Evolutionary conservation across 1,140 invertebrate genomes (phyloP), one percentile per base, ranked within the genome.

Genomic region (Papilio helenus): DNA sequence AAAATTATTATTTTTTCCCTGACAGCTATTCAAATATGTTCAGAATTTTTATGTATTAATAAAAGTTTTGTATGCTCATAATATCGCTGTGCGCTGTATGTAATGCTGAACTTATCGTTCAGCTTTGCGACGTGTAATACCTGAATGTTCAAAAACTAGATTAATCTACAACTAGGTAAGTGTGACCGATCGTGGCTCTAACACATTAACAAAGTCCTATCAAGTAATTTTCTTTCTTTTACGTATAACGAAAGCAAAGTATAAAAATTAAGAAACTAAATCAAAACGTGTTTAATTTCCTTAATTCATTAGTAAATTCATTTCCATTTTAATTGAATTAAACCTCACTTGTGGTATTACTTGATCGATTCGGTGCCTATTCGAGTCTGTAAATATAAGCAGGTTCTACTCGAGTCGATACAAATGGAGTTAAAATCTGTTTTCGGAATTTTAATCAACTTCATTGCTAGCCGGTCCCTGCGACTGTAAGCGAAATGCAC

Each of bases 1-100:
- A 86, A 85, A 83, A 82, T 82, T 82, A 79, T 82, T 82, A 85
- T 79, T 84, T 79, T n/a, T 78, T 76, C 76, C 83, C 82, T 85
- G 81, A 85, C 79, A 81, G 61, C 83, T 80, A 74, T 85, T 51
- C 79, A 79, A 55, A 82, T 82, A 72, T 42, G 76, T 65, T 14
- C 1, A 26, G 10, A 65, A 65, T 26, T 61, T 61, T 16, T 7
- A 29, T 14, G 10, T 29, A 16, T 7, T 68, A 61, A 26, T 61
- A 10, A 14, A 61, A 26, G 23, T 26, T 10, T 14, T 23, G 2
- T 61, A 23, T 61, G 58, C 58, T 61, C 20, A 61, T 34, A 18
- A 29, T 29, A 34, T 68, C 26, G 58, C 58, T 26, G 61, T 29
- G 61, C 61, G 61, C 3, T 29, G 9, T 12, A 29, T 29, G 9